These are phyloP conservation scores for Euplexia lucipara DNA, from an alignment of 2,888 invertebrate species.

Conservation along the genomic window DNA sequence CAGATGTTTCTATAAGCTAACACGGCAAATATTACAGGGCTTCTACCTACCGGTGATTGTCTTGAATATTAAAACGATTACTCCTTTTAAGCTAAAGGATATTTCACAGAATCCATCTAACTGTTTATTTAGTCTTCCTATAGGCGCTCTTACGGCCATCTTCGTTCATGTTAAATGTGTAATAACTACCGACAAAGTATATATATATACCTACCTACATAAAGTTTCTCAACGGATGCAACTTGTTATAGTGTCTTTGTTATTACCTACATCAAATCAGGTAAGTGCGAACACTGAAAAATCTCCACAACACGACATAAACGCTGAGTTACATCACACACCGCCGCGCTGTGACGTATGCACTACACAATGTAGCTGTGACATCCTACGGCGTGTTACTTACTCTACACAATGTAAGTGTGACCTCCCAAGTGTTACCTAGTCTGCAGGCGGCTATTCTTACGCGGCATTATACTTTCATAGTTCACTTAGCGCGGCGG, in stretches of 20 bases:
- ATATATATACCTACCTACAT: not conserved
- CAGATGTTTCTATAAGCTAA: not conserved
- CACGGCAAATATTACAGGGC: too few relatives aligned
- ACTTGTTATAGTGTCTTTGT: not conserved
- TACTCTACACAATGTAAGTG: constrained; percentile 10
- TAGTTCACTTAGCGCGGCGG: constrained; percentile 52
- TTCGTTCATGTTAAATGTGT: too few relatives aligned
- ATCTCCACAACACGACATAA: constrained; percentile 19
- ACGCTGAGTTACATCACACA: constrained; percentile 11
- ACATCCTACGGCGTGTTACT: not conserved
- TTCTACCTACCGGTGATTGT: too few relatives aligned
- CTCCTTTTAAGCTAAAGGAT: too few relatives aligned
- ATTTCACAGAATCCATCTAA: too few relatives aligned
- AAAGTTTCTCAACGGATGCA: not conserved
- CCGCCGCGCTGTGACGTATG: not conserved
- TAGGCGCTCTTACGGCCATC: too few relatives aligned
- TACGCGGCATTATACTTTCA: constrained; percentile 57
- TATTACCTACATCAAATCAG: not conserved
- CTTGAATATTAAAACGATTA: too few relatives aligned
- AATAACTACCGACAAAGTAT: too few relatives aligned
- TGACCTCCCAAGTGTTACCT: not conserved
- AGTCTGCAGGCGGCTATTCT: constrained; percentile 21
- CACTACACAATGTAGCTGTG: not conserved
- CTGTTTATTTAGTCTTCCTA: too few relatives aligned
- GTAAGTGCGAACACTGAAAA: constrained; percentile 19